Evolutionary conservation across 1,140 invertebrate species (phyloP), one percentile per base, ranked within the genome.

Genomic region (Eurytemora carolleeae): DNA sequence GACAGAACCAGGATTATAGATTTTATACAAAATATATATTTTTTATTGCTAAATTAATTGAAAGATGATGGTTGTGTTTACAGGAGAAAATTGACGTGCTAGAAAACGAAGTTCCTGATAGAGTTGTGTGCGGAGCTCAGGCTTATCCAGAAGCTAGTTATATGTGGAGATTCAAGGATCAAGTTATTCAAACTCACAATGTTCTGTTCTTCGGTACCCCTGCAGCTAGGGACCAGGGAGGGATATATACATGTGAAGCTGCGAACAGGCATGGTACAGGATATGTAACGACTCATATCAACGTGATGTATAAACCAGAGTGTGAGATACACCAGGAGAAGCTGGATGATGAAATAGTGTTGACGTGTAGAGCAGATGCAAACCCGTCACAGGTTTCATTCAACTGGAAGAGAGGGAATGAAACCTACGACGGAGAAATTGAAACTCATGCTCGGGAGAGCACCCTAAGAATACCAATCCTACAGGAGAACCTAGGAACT

Each of bases 381-480:
- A 89, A 90, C 75, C 87, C 88, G 0, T 71, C 76, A 59, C 79
- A 85, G 67, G 84, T 86, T n/a, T 76, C 79, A 57, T 91, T 89
- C 73, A 78, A 74, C 24, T 92, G 87, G 87, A 82, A 80, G 65
- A 77, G 88, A 58, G 84, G 86, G 69, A 73, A 73, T 64, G 63
- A 66, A 53, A 90, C 88, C 1, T 64, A 57, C 7, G 63, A 67
- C 1, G 61, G 64, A n/a, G 65, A 67, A 15, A 60, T 67, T 64
- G 16, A 61, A 63, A 1, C 63, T 69, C 15, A 65, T 64, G 3
- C 61, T 69, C 1, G 63, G 61, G 2, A 63, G 59, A 17, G 82
- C 70, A 79, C 76, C 68, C 73, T 86, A 7, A 76, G 75, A 1
- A 70, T 85, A n/a, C 79, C 82, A 66, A 75, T 77, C 15, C 75